Base-by-base conservation (phyloP, 1,140 invertebrate genomes). In the Caenorhabditis inopinata region DNA sequence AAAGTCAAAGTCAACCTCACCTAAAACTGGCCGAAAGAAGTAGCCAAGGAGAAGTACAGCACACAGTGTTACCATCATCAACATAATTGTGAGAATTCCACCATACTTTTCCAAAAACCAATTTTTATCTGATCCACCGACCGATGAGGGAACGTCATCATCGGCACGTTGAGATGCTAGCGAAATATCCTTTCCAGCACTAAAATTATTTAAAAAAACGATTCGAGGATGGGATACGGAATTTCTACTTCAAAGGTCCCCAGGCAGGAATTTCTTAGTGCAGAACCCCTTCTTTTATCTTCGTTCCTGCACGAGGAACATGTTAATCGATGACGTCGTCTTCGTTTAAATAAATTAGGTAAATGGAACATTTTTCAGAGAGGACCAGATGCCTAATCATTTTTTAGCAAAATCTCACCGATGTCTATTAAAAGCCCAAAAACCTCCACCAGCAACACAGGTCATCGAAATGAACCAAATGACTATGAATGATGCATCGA, bases 21-120 rank as follows among this genome's bases (percentile, higher is more conserved):
- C 85, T 25, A 86, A 81, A 76, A 87, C 78, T 53, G 62, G 16
- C 18, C 86, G 77, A 51, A 86, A 87, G 77, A 86, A 87, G 53
- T 83, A 87, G 7, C 84, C 75, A 25, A 88, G 74, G 46, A 87
- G 74, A 16, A 87, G 77, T 14, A 87, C 78, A 18, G 68, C 77
- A 46, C 85, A 84, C 16, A 87, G 74, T 16, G 88, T 18, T 16
- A 76, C 46, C 27, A 87, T 77, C 74, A 82, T 68, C 4, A 81
- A 16, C 12, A 58, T 35, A 45, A 86, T 81, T 14, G 74, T 80
- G 21, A 83, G 25, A n/a, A 77, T 58, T 73, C 85, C 83, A 7
- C 38, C 48, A 35, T 45, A 83, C 18, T 42, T 79, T 7, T 51
- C 81, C 35, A 51, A 75, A 23, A 32, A 49, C 21, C 45, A 16